phyloP scores from a whole-genome alignment of 2,888 invertebrate genomes.

The Acronicta psi region DNA sequence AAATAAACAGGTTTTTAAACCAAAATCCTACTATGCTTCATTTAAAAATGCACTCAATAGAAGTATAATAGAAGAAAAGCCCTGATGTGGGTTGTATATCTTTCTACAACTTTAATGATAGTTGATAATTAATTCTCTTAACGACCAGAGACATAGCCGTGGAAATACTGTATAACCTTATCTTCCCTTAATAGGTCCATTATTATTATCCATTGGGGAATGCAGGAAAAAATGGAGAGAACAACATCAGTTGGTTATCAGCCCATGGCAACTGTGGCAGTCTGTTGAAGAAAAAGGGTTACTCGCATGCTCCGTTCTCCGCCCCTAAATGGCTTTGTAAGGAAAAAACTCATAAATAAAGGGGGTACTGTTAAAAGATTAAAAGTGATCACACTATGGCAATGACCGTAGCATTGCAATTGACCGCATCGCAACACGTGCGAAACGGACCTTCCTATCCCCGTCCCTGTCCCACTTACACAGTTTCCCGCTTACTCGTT shows the following conservation, averaged over 20 bases:
- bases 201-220: constrained; percentile 24
- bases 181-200: constrained; percentile 23
- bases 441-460: constrained; percentile 68
- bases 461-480: constrained; percentile 66
- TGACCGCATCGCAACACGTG: constrained; percentile 86
- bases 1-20: too few species aligned
- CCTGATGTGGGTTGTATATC: neutral
- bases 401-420: constrained; percentile 86
- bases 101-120: neutral
- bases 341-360: constrained; percentile 53
- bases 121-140: neutral
- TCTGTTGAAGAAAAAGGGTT: constrained; percentile 34
- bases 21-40: too few species aligned
- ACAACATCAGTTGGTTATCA: constrained; percentile 26
- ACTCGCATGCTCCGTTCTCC: constrained; percentile 15
- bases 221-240: constrained; percentile 29
- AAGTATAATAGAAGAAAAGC: too few species aligned
- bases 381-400: constrained; percentile 79
- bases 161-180: constrained; percentile 15
- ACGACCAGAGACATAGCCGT: constrained; percentile 15
- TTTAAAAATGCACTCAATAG: too few species aligned
- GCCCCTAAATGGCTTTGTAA: constrained; percentile 29
- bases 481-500: constrained; percentile 60
- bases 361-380: constrained; percentile 59
- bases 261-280: constrained; percentile 32